Evolutionary conservation across 1,140 invertebrate genomes (phyloP), one percentile per base, ranked within the genome.

Genomic region (Dysdera silvatica): DNA sequence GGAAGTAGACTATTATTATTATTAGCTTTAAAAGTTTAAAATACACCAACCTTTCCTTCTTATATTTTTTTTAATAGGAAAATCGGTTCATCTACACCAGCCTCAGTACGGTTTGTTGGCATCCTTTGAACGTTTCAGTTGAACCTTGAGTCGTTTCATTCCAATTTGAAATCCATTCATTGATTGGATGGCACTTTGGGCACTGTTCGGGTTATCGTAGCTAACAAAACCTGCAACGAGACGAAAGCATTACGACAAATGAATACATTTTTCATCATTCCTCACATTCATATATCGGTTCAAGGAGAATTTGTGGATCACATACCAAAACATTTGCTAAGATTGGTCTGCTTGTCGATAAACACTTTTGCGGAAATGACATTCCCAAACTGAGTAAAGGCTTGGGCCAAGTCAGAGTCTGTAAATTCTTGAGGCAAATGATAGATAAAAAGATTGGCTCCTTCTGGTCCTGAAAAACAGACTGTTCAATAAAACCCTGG

Each of bases 151-250:
- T 74, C 95, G 85, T 81, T 98, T 99, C 91, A 95, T 97, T 40
- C 91, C 95, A 78, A 98, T 97, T 80, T 98, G 94, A 82, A 98
- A 99, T 73, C 96, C 96, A 80, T 99, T 99, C 96, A 99, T 99
- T 70, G 94, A 88, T 76, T 97, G 91, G 78, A 99, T 99, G 47
- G 96, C 96, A 67, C 90, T 86, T 78, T 98, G 95, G 72, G 96
- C 95, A 77, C 93, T 96, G 69, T 86, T 82, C 67, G 93, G 92
- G 83, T 98, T 99, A 82, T 99, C 95, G 81, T 95, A 99, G 72
- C 94, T 98, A 70, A 99, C 95, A 81, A 99, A 99, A 26, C 63
- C 63, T 65, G 32, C 1, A 26, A 37, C n/a, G 43, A 29, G 14
- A 59, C 48, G 31, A 28, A 52, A 8, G 12, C 8, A 10, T 1